Evolutionary conservation across 1,140 invertebrate genomes (phyloP).

Genomic region (Portunus trituberculatus): DNA sequence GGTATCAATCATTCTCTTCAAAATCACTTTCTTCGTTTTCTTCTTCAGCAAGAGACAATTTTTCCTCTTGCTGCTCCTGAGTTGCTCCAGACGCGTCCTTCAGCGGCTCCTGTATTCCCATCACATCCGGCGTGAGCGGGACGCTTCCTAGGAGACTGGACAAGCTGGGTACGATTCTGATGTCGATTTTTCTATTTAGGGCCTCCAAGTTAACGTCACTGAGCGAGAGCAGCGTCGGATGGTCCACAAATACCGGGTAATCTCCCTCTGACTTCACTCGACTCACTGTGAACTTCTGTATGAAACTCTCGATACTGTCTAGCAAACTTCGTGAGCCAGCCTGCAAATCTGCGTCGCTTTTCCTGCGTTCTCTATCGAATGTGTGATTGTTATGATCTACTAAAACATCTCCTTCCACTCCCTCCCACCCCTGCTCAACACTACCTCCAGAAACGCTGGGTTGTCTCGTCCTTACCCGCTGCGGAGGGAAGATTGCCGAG

Average conservation of each 20-base stretch:
- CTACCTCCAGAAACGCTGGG: background rate
- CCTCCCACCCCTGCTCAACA: background rate
- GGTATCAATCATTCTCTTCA: background rate
- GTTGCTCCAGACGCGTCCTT: background rate
- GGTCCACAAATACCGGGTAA: background rate
- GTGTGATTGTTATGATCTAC: background rate
- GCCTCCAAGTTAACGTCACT: slow-evolving; percentile 38
- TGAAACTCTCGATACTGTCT: background rate
- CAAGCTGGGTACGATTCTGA: slow-evolving; percentile 62
- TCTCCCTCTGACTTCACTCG: slow-evolving; percentile 6
- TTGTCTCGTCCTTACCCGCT: slow-evolving; percentile 30
- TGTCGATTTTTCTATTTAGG: slow-evolving; percentile 49
- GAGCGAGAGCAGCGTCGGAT: background rate
- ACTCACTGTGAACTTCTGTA: background rate
- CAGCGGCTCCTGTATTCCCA: background rate
- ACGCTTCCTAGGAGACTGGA: background rate
- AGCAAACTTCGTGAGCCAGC: background rate
- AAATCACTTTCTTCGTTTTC: background rate
- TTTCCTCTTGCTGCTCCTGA: background rate
- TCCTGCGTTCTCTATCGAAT: background rate
- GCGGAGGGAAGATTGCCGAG: background rate
- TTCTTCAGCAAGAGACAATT: background rate
- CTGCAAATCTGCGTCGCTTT: background rate
- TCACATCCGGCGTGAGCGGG: background rate
- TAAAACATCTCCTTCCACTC: background rate